A percentile compares a stretch with the other conserved stretches of the same genome.
Conservation (phyloP, 2,797 vertebrate genomes). For the Malacoraja senta region DNA sequence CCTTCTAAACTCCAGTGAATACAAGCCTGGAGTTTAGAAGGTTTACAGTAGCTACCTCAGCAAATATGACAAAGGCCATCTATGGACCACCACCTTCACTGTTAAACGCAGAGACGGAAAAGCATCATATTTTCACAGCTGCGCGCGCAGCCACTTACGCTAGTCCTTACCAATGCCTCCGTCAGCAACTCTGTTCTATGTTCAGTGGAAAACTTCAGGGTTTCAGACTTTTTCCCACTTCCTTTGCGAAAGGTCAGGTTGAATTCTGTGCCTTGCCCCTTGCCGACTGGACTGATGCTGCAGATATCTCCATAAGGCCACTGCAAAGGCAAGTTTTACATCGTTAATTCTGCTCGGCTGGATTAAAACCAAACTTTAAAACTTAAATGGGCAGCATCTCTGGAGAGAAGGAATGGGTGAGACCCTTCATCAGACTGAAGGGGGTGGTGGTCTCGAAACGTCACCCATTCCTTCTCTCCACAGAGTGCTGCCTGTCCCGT, state of each 20-base stretch:
- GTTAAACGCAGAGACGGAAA: background rate
- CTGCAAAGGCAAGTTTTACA: constrained; percentile 52
- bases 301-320: constrained; percentile 99
- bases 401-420: too few relatives aligned
- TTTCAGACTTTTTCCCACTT: constrained; percentile 91
- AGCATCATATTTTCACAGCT: too few relatives aligned
- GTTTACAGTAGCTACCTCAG: background rate
- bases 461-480: too few relatives aligned
- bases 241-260: constrained; percentile 96
- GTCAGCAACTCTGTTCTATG: constrained; percentile 97
- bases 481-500: too few relatives aligned
- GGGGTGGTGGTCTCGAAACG: too few relatives aligned
- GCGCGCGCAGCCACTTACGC: background rate
- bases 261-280: constrained; percentile 95
- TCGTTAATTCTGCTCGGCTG: background rate
- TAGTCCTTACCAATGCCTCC: constrained; percentile 81
- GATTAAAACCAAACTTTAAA: background rate
- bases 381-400: background rate
- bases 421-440: too few relatives aligned
- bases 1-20: too few relatives aligned
- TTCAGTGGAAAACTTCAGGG: constrained; percentile 96
- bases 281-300: constrained; percentile 85
- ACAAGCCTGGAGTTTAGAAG: too few relatives aligned
- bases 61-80: background rate
- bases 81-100: background rate